These are phyloP conservation scores for Etia nguti DNA, from an alignment of 2,113 vertebrate species.

Conservation along the genomic window DNA sequence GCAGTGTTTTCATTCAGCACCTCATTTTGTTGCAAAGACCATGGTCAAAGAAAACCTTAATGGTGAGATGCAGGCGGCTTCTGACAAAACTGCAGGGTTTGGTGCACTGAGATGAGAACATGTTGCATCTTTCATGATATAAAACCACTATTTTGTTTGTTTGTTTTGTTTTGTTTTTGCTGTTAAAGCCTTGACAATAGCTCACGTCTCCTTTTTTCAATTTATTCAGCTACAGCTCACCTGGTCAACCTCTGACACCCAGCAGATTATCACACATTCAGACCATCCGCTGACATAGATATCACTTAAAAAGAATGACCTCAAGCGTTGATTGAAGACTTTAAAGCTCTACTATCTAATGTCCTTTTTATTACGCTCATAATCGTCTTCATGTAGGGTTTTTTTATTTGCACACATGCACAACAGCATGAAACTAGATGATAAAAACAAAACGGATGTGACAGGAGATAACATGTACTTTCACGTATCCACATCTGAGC, in stretches of 20 bases:
- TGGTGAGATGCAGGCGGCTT: background rate
- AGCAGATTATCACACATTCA: background rate
- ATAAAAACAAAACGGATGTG: background rate
- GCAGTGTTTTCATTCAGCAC: background rate
- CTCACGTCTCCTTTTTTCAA: background rate
- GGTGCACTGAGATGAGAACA: background rate
- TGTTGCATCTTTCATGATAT: background rate
- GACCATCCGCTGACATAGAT: background rate
- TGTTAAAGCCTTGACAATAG: background rate
- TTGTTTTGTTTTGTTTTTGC: background rate
- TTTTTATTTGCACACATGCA: background rate
- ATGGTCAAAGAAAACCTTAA: background rate
- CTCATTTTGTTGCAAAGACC: background rate
- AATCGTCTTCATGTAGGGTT: background rate
- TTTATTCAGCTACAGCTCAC: background rate
- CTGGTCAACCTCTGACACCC: background rate
- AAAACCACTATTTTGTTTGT: background rate
- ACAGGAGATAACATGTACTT: background rate
- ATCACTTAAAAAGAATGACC: background rate
- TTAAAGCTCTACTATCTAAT: background rate
- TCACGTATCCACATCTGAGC: background rate
- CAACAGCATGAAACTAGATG: background rate
- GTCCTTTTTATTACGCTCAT: background rate
- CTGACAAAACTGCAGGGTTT: background rate
- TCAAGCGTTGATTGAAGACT: background rate